These are phyloP conservation scores for Microplitis demolitor DNA, from an alignment of 1,140 invertebrate genomes.

Conservation along the genomic window DNA sequence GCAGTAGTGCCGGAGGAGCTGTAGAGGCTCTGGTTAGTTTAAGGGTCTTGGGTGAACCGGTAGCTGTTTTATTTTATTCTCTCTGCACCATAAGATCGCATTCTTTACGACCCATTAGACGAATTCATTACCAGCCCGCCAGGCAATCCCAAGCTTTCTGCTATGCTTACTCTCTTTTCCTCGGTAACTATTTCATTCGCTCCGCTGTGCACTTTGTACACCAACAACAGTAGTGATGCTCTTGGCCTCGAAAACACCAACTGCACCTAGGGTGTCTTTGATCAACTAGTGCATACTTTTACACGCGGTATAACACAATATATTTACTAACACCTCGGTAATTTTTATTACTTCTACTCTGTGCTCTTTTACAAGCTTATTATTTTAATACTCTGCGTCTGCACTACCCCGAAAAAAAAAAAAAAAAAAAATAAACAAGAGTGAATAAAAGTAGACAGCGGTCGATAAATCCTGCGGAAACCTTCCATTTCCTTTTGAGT, in stretches of 20 bases:
- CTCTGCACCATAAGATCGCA: conserved; percentile 60
- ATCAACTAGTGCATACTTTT: not conserved
- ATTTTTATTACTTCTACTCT: no score
- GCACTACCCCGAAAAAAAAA: no score
- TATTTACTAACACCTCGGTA: no score
- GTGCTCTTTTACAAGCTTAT: no score
- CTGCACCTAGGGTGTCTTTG: not conserved
- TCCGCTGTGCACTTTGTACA: conserved; percentile 36
- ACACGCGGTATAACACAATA: not conserved
- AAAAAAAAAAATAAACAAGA: no score
- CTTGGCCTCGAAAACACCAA: not conserved
- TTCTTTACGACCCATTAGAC: conserved; percentile 64
- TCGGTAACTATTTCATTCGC: conserved; percentile 8
- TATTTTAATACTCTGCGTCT: no score
- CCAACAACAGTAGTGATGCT: not conserved
- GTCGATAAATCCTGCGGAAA: not conserved
- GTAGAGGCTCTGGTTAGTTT: conserved; percentile 50
- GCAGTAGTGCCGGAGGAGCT: no score
- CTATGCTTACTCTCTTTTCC: no score
- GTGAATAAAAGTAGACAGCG: no score
- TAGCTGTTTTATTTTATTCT: conserved; percentile 61
- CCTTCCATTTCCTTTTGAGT: conserved; percentile 23
- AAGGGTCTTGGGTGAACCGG: conserved; percentile 53
- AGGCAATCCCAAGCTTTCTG: conserved; percentile 51
- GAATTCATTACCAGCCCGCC: conserved; percentile 59